Conservation (phyloP, 2,888 invertebrate species). For the Prenolepis imparis region DNA sequence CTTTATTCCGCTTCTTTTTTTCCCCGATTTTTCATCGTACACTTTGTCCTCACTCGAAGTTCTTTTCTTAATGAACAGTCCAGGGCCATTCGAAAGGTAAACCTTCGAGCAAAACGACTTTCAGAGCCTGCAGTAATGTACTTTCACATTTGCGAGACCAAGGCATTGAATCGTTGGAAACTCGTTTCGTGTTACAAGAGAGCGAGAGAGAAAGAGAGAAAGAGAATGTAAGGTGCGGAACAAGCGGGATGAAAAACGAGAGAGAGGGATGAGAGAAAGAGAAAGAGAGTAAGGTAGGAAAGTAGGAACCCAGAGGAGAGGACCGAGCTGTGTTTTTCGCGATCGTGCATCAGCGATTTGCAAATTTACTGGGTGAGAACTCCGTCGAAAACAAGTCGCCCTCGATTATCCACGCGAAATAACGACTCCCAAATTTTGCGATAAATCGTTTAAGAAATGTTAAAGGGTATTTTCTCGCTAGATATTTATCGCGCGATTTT, state of each 20-base stretch:
- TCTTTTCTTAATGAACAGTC: constrained; percentile 73
- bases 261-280: constrained; percentile 23
- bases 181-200: constrained; percentile 69
- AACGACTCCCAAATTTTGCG: neutral
- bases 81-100: constrained; percentile 74
- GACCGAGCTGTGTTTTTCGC: constrained; percentile 56
- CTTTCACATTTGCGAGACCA: constrained; percentile 77
- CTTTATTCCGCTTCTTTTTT: neutral
- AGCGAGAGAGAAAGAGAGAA: constrained; percentile 47
- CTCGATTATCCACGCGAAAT: constrained; percentile 1
- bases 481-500: constrained; percentile 10
- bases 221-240: constrained; percentile 25
- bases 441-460: neutral
- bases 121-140: constrained; percentile 75
- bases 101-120: constrained; percentile 76
- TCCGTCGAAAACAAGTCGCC: neutral
- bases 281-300: neutral
- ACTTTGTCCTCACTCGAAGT: constrained; percentile 64
- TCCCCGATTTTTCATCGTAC: constrained; percentile 49
- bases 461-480: too few species aligned
- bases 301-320: constrained; percentile 11
- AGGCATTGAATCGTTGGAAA: constrained; percentile 75
- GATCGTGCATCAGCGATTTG: constrained; percentile 38
- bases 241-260: constrained; percentile 7
- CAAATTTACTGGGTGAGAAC: constrained; percentile 49